Evolutionary conservation across 30 jellyfish, hydroid and myxozoan species (phyloP), one percentile per base, ranked within the genome.

Genomic region (Mastigias papua): DNA sequence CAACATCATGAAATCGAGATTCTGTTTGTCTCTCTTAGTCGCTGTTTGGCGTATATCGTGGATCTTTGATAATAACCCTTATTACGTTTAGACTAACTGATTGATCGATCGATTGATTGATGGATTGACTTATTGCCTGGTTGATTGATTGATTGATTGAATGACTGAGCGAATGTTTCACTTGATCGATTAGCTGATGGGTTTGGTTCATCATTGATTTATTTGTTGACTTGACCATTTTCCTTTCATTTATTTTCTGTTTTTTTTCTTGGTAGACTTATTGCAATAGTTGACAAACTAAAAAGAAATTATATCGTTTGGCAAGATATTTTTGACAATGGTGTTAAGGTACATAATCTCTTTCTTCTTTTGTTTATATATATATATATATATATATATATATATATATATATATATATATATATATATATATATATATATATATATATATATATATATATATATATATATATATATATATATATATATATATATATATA

Each of bases 301-400:
- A 63, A 84, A 50, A 77, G 89, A 54, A 82, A 61, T 25, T 82
- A 84, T 65, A 81, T 93, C 15, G 98, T 93, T 1, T 93, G 98
- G 98, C 98, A 93, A 71, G 98, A 93, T 42, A 96, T 93, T 9
- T 93, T 93, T 48, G 98, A 93, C 90, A 92, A 93, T 58, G 96
- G 93, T 16, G 98, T 93, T 1, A 64, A 83, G 87, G 95, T 88
- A 58, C 0, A 2, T 4, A 17, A 23, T 6, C 33, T 42, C 54
- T 42, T 42, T 8, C 54, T 42, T 42, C 7, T 8, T 42, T 42
- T 8, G 13, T 15, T 8, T 10, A 1, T 17, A 7, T 48, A 21
- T 42, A 6, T 10, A 16, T 6, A 57, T 57, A 57, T 20, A n/a
- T n/a, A n/a, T n/a, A n/a, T n/a, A n/a, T n/a, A n/a, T n/a, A n/a